These are phyloP conservation scores for Pithys albifrons DNA, from an alignment of 2,113 vertebrate genomes.

Conservation along the genomic window DNA sequence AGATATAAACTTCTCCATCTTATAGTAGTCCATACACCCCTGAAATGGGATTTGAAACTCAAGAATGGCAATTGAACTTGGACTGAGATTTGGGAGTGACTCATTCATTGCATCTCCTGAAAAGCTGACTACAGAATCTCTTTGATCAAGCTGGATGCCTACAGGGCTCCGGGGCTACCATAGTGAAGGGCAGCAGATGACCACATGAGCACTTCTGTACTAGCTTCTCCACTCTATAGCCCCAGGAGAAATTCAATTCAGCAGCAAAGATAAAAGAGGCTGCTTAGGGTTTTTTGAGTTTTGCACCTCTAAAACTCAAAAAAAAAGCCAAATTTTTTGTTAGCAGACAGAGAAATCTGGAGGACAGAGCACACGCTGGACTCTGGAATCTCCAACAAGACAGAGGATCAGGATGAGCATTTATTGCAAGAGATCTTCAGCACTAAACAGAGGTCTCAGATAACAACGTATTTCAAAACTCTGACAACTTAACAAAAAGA, in stretches of 20 bases:
- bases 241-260: not conserved
- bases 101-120: not conserved
- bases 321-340: not conserved
- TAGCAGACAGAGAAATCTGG: not conserved
- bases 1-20: not conserved
- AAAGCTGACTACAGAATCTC: not conserved
- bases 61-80: not conserved
- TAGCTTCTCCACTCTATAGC: not conserved
- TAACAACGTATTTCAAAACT: rapidly evolving
- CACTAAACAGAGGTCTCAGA: not conserved
- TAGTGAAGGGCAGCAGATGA: not conserved
- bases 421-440: not conserved
- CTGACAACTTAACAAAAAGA: not conserved
- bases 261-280: not conserved
- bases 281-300: not conserved
- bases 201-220: not conserved
- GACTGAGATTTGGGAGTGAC: not conserved
- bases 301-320: not conserved
- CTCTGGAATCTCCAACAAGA: not conserved
- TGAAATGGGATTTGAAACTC: not conserved
- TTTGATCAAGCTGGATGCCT: slow-evolving; percentile 1
- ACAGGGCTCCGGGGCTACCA: not conserved
- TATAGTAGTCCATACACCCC: not conserved
- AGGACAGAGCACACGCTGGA: not conserved
- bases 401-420: not conserved